Base-by-base conservation (phyloP, 2,113 vertebrate genomes). In the Neodon shergylaensis region DNA sequence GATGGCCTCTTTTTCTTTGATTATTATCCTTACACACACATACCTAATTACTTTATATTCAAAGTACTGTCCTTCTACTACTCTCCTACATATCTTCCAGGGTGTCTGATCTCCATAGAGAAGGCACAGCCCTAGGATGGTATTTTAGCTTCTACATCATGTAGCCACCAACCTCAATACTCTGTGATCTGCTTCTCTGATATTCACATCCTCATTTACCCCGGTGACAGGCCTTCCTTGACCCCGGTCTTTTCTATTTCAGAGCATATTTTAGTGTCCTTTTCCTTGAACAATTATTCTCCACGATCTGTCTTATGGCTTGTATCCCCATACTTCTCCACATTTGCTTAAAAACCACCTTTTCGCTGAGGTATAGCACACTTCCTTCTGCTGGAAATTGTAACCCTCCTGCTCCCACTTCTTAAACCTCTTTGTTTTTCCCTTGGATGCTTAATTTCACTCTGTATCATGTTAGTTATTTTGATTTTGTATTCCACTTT, bases 191-290 rank as follows among this genome's bases (percentile, higher is more conserved):
- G 10, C 0, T 4, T 17, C 61, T 65, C 70, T 33, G 2, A 21
- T 26, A 5, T 12, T 65, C 26, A 16, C 11, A 0, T 8, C 63
- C 10, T 26, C 21, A 14, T 19, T 72, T 31, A 33, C 36, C 9
- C 68, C 0, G 1, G 33, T 0, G 36, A 42, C 21, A 17, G 9
- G 28, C 19, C 7, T 49, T 52, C 13, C 39, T 7, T n/a, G 44
- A 3, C 12, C 17, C 39, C 42, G 22, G 7, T 3, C 11, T 84
- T 3, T 17, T 8, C 19, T 2, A 5, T 33, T 44, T 65, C 16
- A 72, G 47, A 26, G 1, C 17, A 14, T 3, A 33, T n/a, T 79
- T 36, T 0, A 24, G 82, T 0, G 0, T 39, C 24, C 19, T 77
- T 8, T 65, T 33, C 16, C 31, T 52, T 33, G n/a, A 79, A 44